A percentile compares a stretch with the other conserved stretches of the same genome.
These are phyloP conservation scores for Hypsibius dujardini DNA, from an alignment of 1,140 invertebrate genomes.

Conservation along the genomic window DNA sequence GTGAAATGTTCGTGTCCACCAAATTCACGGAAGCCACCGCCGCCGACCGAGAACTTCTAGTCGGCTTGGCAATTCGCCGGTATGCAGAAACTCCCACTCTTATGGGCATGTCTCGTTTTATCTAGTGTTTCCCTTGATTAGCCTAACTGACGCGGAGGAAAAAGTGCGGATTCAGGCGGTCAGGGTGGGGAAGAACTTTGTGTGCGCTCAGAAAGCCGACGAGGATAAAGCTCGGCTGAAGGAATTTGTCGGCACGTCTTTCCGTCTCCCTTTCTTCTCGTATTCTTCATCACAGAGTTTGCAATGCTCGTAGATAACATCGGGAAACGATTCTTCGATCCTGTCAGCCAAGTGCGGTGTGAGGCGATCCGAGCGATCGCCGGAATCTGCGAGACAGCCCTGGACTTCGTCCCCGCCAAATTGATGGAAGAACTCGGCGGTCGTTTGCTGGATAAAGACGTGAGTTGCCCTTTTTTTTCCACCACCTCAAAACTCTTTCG, in stretches of 20 bases:
- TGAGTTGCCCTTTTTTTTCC: neutral
- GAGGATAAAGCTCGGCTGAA: slow-evolving; percentile 2
- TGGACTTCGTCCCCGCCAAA: neutral
- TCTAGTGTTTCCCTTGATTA: neutral
- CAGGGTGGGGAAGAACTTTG: neutral
- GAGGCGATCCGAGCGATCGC: neutral
- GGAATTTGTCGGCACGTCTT: neutral
- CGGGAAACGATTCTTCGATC: neutral
- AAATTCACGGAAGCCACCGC: neutral
- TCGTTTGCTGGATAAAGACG: slow-evolving; percentile 8
- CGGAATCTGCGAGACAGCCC: neutral
- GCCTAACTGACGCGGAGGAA: neutral
- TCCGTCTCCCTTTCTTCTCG: neutral
- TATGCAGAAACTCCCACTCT: neutral
- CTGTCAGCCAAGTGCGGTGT: neutral
- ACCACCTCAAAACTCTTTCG: too few species aligned
- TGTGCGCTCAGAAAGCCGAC: neutral
- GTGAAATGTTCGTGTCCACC: neutral
- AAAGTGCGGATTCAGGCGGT: neutral
- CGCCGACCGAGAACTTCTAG: neutral
- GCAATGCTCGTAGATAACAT: neutral
- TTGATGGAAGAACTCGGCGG: neutral
- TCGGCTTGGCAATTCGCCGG: neutral
- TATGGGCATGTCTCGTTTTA: neutral
- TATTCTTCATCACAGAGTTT: neutral